phyloP scores from a whole-genome alignment of 1,140 invertebrate genomes.

The Heliconius melpomene region DNA sequence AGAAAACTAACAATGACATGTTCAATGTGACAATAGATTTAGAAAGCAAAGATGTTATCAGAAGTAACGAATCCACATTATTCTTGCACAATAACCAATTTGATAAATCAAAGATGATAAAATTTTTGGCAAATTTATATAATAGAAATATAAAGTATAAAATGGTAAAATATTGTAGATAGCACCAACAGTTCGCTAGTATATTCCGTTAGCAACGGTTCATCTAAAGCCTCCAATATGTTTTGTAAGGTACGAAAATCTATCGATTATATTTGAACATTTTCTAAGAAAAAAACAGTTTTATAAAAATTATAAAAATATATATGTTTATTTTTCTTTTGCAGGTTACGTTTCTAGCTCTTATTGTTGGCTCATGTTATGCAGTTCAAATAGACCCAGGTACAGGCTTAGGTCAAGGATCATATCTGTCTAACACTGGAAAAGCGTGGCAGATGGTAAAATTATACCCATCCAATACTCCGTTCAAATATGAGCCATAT shows the following conservation, averaged over 20 bases:
- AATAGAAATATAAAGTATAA: slow-evolving; percentile 75
- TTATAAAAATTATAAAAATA: slow-evolving; percentile 17
- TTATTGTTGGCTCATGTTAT: slow-evolving; percentile 47
- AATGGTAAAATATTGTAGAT: slow-evolving; percentile 57
- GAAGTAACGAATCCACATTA: slow-evolving; percentile 50
- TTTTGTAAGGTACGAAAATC: slow-evolving; percentile 42
- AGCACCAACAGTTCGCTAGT: slow-evolving; percentile 67
- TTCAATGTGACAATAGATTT: slow-evolving; percentile 41
- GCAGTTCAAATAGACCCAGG: slow-evolving; percentile 57
- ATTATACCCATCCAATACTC: slow-evolving; percentile 54
- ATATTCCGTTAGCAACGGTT: slow-evolving; percentile 60
- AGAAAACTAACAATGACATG: slow-evolving; percentile 13
- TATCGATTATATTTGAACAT: neutral
- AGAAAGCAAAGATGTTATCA: slow-evolving; percentile 50
- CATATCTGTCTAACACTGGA: slow-evolving; percentile 33
- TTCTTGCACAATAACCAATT: slow-evolving; percentile 59
- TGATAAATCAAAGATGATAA: slow-evolving; percentile 48
- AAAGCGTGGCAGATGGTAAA: slow-evolving; percentile 58
- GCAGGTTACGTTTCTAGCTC: slow-evolving; percentile 58
- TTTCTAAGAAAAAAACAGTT: slow-evolving; percentile 6
- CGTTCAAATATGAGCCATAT: slow-evolving; percentile 55
- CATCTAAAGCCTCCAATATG: slow-evolving; percentile 60
- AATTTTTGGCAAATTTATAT: slow-evolving; percentile 70
- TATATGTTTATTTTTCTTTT: slow-evolving; percentile 35
- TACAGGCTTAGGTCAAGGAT: slow-evolving; percentile 38